phyloP scores from a whole-genome alignment of 2,888 invertebrate genomes.

The Hirtodrosophila duncani region DNA sequence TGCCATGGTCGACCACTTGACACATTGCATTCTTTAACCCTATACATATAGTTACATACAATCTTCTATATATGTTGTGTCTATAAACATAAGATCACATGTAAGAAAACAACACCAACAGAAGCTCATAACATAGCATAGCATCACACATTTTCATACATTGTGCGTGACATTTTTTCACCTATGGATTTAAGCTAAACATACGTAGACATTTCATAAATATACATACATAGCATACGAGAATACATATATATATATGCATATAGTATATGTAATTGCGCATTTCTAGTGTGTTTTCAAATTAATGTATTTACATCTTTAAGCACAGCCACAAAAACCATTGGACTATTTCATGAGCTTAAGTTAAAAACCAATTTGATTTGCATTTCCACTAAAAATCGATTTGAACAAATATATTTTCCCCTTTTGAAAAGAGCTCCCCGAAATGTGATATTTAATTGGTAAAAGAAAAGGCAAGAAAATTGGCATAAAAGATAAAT shows the following conservation, averaged over 20 bases:
- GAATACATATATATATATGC: no score
- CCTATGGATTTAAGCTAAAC: conserved; percentile 21
- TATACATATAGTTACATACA: conserved; percentile 19
- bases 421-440: conserved; percentile 72
- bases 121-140: neutral
- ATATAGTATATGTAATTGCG: no score
- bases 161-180: no score
- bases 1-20: no score
- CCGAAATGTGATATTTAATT: conserved; percentile 76
- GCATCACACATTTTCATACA: no score
- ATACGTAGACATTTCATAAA: no score
- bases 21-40: conserved; percentile 1
- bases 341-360: no score
- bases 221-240: no score
- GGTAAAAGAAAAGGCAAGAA: conserved; percentile 36
- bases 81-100: conserved; percentile 13
- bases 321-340: conserved; percentile 61
- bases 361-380: conserved; percentile 30
- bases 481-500: conserved; percentile 26
- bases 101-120: conserved; percentile 50
- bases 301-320: conserved; percentile 16
- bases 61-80: conserved; percentile 12
- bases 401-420: conserved; percentile 42
- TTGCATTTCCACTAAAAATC: conserved; percentile 56
- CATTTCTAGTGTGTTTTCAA: no score